Evolutionary conservation across 2,888 invertebrate species (phyloP).

Genomic region (Corbicula japonica): DNA sequence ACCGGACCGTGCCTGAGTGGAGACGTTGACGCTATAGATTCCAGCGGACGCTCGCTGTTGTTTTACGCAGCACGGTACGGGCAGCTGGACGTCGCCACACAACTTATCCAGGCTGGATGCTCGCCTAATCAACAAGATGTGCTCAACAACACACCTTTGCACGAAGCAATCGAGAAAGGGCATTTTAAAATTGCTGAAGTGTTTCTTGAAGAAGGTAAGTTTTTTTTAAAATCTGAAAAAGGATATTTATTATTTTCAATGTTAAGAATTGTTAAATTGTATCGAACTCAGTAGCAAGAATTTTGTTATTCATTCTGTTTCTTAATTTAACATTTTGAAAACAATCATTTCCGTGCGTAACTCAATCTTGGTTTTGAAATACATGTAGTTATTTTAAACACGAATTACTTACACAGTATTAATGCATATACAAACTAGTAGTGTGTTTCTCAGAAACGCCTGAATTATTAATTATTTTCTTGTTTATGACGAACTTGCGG

Average conservation of each 20-base stretch:
- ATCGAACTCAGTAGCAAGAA: no score
- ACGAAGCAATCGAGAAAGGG: conserved; percentile 59
- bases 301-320: no score
- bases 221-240: not conserved
- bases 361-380: not conserved
- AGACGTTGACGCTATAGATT: conserved; percentile 56
- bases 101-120: conserved; percentile 64
- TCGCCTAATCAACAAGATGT: conserved; percentile 50
- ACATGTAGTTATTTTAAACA: not conserved
- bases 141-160: conserved; percentile 59
- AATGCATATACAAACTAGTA: no score
- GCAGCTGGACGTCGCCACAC: no score
- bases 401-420: not conserved
- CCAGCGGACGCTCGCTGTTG: conserved; percentile 57
- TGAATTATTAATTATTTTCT: no score
- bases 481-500: no score
- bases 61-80: conserved; percentile 65
- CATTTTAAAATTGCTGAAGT: conserved; percentile 53
- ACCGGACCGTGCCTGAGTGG: conserved; percentile 32
- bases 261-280: not conserved
- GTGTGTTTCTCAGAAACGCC: no score
- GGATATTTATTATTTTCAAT: not conserved
- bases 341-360: no score
- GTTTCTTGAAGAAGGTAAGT: conserved; percentile 58
- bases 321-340: no score